A percentile compares a stretch with the other conserved stretches of the same genome.
phyloP scores from a whole-genome alignment of 2,888 invertebrate genomes.

The Petrophora chlorosata region DNA sequence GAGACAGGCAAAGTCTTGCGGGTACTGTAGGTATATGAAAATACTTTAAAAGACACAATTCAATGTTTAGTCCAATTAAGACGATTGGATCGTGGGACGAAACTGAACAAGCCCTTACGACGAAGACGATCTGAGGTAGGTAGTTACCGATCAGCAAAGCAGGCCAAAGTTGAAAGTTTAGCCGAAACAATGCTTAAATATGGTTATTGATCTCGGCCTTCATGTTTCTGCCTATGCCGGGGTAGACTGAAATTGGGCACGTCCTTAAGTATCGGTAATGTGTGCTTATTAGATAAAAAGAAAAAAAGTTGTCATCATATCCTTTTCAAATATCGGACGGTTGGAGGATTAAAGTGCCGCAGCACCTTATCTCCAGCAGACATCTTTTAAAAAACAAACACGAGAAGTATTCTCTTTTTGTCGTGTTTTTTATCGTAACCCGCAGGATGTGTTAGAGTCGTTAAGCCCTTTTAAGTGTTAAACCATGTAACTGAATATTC shows the following conservation, averaged over 20 bases:
- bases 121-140: too few relatives aligned
- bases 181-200: too few relatives aligned
- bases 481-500: conserved; percentile 84
- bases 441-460: conserved; percentile 84
- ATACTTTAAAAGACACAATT: too few relatives aligned
- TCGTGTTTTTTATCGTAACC: conserved; percentile 82
- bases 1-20: too few relatives aligned
- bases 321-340: conserved; percentile 83
- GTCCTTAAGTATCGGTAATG: conserved; percentile 67
- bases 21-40: too few relatives aligned
- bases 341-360: conserved; percentile 82
- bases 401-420: conserved; percentile 79
- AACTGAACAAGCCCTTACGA: too few relatives aligned
- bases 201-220: not conserved
- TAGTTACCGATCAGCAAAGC: too few relatives aligned
- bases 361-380: conserved; percentile 79
- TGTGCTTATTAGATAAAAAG: conserved; percentile 77
- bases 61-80: too few relatives aligned
- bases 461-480: conserved; percentile 84
- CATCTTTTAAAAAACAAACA: conserved; percentile 84
- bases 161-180: too few relatives aligned
- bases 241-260: conserved; percentile 40
- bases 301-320: conserved; percentile 82
- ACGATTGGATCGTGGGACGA: too few relatives aligned
- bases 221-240: conserved; percentile 20